Conservation (phyloP, 2,888 invertebrate species). For the Machimus rusticus region DNA sequence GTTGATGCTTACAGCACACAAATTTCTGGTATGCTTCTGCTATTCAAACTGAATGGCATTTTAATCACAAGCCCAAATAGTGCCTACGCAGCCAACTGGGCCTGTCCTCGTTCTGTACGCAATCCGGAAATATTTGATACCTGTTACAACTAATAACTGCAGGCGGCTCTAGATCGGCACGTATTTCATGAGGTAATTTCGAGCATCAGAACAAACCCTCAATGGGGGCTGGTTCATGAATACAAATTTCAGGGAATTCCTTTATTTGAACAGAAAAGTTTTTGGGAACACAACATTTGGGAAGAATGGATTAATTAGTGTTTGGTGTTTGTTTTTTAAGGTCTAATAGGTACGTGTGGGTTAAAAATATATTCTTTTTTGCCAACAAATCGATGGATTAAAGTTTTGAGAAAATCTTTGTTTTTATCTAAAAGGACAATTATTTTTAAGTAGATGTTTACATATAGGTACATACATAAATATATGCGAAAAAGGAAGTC, state of each 20-base stretch:
- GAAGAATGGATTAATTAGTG: neutral
- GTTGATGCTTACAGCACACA: neutral
- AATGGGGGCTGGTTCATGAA: neutral
- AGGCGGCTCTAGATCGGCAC: neutral
- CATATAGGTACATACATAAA: too few relatives aligned
- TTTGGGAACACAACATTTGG: neutral
- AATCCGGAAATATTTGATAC: neutral
- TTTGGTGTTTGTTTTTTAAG: neutral
- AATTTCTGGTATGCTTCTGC: neutral
- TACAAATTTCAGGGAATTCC: neutral
- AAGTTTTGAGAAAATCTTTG: too few relatives aligned
- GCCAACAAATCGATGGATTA: neutral
- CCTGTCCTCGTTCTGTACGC: neutral
- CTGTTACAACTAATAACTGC: neutral
- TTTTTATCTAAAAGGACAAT: too few relatives aligned
- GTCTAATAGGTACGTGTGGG: neutral
- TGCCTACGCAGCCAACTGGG: neutral
- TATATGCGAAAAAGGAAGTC: too few relatives aligned
- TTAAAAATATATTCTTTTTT: neutral
- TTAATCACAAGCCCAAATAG: neutral
- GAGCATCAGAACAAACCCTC: neutral
- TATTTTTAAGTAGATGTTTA: too few relatives aligned
- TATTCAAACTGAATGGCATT: neutral
- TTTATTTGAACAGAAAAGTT: neutral
- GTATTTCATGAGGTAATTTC: neutral